Evolutionary conservation across 2,888 invertebrate genomes (phyloP), one percentile per base, ranked within the genome.

Genomic region (Salticus scenicus): DNA sequence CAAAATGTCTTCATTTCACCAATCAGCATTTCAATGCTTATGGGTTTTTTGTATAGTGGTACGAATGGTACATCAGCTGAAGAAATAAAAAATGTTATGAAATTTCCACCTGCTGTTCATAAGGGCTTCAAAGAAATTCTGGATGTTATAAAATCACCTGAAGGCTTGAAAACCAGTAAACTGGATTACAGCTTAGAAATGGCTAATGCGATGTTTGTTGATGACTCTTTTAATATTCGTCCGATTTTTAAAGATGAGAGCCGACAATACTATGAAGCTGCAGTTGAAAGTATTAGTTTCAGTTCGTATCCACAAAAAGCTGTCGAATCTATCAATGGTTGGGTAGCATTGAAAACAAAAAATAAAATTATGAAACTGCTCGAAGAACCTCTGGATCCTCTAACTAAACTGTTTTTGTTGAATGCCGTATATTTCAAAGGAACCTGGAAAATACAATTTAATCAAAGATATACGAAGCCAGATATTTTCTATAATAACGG

Each of bases 181-280:
- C 5, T 47, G 2, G 64, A 42, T 14, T 87, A 82, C 17, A 71
- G 79, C 30, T 7, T 88, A 28, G 84, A 86, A 47, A 83, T 95
- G 63, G 95, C 95, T 0, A 96, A 96, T 90, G 95, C 94, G 88
- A 92, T 96, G 10, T 96, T 94, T 90, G 91, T 94, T 0, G 93
- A 93, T 89, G 91, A 93, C 0, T 92, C 92, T 0, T 88, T 83
- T 28, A 57, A 74, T 24, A 76, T 87, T 12, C 33, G 85, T 24
- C 28, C 30, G 14, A 24, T 70, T 14, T 87, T 75, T 28, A 83
- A 87, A 41, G 71, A 77, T 20, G 42, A 51, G 2, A 64, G 87
- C 20, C 71, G 72, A 28, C 70, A 71, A 12, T 76, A 71, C 51
- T 88, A 78, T 47, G 85, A 87, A 41, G 85, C 87, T 24, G 77